phyloP scores from a whole-genome alignment of 64 coral and sea anemone species.

The Montipora capricornis region DNA sequence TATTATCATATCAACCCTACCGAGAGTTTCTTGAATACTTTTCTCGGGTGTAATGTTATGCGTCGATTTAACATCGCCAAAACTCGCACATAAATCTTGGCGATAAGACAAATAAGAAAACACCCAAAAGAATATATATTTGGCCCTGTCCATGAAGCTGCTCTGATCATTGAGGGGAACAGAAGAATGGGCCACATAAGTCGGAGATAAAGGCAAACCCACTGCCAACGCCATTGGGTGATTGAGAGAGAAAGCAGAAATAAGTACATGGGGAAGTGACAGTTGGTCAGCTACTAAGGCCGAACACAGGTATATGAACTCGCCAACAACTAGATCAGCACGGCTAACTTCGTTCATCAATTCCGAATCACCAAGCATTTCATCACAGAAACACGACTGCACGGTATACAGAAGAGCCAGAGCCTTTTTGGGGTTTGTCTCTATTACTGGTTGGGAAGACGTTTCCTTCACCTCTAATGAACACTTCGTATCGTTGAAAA shows the following conservation, averaged over 20 bases:
- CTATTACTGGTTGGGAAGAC: background rate
- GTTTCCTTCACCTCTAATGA: background rate
- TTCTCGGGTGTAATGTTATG: slow-evolving; percentile 64
- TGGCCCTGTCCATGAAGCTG: slow-evolving; percentile 36
- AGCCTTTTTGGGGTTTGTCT: background rate
- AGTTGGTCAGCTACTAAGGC: slow-evolving; percentile 43
- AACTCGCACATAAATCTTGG: background rate
- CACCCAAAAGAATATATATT: slow-evolving; percentile 5
- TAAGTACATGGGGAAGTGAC: slow-evolving; percentile 34
- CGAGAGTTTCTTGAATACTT: slow-evolving; percentile 47
- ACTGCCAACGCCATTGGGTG: background rate
- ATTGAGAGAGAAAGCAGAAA: background rate
- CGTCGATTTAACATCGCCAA: slow-evolving; percentile 35
- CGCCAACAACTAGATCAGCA: slow-evolving; percentile 52
- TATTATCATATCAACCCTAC: slow-evolving; percentile 64
- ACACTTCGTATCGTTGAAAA: slow-evolving; percentile 5
- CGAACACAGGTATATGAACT: slow-evolving; percentile 17
- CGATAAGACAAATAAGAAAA: background rate
- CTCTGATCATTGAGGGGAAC: background rate
- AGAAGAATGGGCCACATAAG: slow-evolving; percentile 37
- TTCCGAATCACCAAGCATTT: slow-evolving; percentile 3
- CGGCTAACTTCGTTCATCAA: slow-evolving; percentile 8
- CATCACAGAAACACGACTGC: slow-evolving; percentile 24
- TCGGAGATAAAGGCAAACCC: slow-evolving; percentile 8
- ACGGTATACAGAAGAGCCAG: background rate